Evolutionary conservation across 2,888 invertebrate species (phyloP).

Genomic region (Plemyria rubiginata): DNA sequence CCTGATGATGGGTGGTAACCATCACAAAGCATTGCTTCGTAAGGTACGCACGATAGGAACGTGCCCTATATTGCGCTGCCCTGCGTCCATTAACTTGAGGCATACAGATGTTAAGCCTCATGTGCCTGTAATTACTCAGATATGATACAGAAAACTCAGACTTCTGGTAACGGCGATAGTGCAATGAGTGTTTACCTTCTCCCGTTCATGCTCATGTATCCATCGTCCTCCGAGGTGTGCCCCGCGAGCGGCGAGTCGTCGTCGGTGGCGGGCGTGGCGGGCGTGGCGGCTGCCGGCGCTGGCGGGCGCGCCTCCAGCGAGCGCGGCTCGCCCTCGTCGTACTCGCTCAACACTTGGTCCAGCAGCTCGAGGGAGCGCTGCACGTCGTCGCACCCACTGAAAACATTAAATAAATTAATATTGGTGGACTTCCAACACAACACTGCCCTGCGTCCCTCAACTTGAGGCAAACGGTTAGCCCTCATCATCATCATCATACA

Average conservation of each 20-base stretch:
- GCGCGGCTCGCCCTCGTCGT: constrained; percentile 90
- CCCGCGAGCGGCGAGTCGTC: constrained; percentile 92
- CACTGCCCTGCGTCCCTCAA: too few species aligned
- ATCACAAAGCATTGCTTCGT: too few species aligned
- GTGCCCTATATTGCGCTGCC: too few species aligned
- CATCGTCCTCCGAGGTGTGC: constrained; percentile 95
- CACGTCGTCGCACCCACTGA: constrained; percentile 94
- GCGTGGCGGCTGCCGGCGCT: constrained; percentile 69
- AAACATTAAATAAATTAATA: too few species aligned
- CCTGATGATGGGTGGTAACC: too few species aligned
- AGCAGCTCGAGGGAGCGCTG: constrained; percentile 94
- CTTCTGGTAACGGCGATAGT: background rate
- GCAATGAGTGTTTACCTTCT: constrained; percentile 80
- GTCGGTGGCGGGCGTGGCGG: constrained; percentile 84
- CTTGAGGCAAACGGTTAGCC: too few species aligned
- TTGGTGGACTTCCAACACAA: too few species aligned
- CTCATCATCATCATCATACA: too few species aligned
- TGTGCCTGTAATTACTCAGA: too few species aligned
- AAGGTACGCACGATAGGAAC: too few species aligned
- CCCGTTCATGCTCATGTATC: constrained; percentile 97
- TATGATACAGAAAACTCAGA: background rate
- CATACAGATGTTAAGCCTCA: too few species aligned
- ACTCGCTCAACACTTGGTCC: constrained; percentile 95
- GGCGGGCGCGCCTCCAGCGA: constrained; percentile 77
- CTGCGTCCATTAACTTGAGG: too few species aligned